Conservation (phyloP, 1,140 invertebrate genomes). For the Chrysoperla carnea region DNA sequence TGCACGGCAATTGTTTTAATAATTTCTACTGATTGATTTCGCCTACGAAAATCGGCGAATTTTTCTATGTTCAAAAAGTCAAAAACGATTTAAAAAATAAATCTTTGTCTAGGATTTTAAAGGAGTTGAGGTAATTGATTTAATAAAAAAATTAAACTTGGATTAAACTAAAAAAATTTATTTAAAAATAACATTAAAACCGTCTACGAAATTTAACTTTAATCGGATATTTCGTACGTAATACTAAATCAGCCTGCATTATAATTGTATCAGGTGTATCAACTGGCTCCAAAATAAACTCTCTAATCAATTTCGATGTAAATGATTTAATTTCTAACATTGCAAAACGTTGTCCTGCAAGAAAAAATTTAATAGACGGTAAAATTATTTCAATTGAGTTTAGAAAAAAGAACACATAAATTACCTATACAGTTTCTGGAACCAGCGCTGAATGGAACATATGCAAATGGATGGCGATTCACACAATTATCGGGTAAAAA, state of each 20-base stretch:
- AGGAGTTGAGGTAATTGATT: too few species aligned
- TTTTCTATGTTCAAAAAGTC: too few species aligned
- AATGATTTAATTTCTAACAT: constrained; percentile 25
- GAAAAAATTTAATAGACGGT: not conserved
- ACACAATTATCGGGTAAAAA: constrained; percentile 35
- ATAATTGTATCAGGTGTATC: not conserved
- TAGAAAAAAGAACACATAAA: not conserved
- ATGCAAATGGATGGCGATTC: constrained; percentile 24
- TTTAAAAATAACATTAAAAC: not conserved
- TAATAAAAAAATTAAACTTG: not conserved
- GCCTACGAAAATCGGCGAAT: too few species aligned
- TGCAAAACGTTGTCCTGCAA: constrained; percentile 27
- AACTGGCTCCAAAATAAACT: constrained; percentile 14
- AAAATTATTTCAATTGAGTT: not conserved
- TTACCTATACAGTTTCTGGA: constrained; percentile 28
- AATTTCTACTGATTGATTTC: too few species aligned
- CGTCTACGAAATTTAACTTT: not conserved
- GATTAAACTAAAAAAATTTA: not conserved
- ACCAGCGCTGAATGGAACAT: constrained; percentile 29
- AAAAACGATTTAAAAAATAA: too few species aligned
- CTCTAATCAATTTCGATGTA: constrained; percentile 20
- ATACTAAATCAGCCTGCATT: not conserved
- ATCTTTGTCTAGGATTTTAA: too few species aligned
- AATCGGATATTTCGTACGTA: not conserved
- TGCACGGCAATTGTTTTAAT: too few species aligned